These are phyloP conservation scores for Hippopotamyrus pictus DNA, from an alignment of 2,797 vertebrate species.

Conservation along the genomic window DNA sequence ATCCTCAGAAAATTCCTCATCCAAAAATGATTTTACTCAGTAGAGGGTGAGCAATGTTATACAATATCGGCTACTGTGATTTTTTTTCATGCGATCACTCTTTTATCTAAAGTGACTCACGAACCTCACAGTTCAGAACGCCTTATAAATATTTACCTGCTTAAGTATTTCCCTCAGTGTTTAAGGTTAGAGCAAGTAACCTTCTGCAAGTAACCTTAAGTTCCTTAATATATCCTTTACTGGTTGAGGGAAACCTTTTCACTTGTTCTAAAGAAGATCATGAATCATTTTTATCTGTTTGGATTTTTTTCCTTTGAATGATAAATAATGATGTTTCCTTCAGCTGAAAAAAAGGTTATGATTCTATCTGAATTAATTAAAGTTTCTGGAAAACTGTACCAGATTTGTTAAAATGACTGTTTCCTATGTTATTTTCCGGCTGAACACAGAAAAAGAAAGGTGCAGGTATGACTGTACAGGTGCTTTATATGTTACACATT, in stretches of 20 bases:
- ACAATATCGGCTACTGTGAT: not conserved
- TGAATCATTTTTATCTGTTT: not conserved
- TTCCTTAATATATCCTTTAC: not conserved
- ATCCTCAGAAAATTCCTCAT: constrained; percentile 2
- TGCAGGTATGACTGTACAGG: not conserved
- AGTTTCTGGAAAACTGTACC: not conserved
- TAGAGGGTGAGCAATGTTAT: not conserved
- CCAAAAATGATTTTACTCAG: not conserved
- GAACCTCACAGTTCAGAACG: not conserved
- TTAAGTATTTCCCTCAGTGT: not conserved
- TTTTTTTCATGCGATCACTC: not conserved
- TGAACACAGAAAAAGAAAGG: not conserved
- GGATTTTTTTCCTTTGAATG: not conserved
- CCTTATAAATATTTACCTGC: not conserved
- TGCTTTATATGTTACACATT: constrained; percentile 14
- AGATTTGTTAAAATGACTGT: not conserved
- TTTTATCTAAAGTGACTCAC: not conserved
- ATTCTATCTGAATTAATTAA: not conserved
- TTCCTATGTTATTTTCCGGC: not conserved
- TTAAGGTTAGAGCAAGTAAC: not conserved
- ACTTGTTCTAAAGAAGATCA: not conserved
- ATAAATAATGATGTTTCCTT: not conserved
- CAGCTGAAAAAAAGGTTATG: not conserved
- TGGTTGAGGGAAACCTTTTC: not conserved
- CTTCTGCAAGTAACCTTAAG: too few species aligned